Percentiles rank a stretch among this genome's conserved stretches.
Conservation (phyloP, 2,113 vertebrate species). For the Diphyllodes magnificus region DNA sequence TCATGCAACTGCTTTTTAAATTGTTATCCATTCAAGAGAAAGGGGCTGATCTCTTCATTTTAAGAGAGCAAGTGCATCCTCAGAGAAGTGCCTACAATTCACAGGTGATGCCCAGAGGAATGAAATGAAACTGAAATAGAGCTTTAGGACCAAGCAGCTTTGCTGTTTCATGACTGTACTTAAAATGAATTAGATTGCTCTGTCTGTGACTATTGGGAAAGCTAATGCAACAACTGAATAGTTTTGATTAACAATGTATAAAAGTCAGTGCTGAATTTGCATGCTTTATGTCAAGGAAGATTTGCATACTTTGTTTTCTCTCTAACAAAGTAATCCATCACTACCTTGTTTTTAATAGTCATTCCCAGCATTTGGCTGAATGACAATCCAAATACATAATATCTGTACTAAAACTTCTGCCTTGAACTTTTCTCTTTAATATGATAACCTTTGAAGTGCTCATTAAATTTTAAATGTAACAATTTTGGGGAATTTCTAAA, state of each 20-base stretch:
- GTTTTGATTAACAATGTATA: slow-evolving; percentile 5
- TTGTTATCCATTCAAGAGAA: not conserved
- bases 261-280: not conserved
- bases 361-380: not conserved
- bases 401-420: not conserved
- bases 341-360: not conserved
- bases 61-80: not conserved
- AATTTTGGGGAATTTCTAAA: not conserved
- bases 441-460: not conserved
- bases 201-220: not conserved
- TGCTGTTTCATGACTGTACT: not conserved
- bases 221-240: not conserved
- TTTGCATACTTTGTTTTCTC: not conserved
- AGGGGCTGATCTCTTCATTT: not conserved
- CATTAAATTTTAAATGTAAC: not conserved
- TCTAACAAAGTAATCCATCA: not conserved
- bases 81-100: not conserved
- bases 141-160: not conserved
- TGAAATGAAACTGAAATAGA: not conserved
- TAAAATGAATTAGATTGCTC: not conserved
- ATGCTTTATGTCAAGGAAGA: not conserved
- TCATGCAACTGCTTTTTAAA: not conserved
- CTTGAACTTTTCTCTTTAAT: not conserved
- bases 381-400: not conserved
- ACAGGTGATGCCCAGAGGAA: not conserved